Evolutionary conservation across 2,113 vertebrate species (phyloP).

Genomic region (Neomonachus schauinslandi): DNA sequence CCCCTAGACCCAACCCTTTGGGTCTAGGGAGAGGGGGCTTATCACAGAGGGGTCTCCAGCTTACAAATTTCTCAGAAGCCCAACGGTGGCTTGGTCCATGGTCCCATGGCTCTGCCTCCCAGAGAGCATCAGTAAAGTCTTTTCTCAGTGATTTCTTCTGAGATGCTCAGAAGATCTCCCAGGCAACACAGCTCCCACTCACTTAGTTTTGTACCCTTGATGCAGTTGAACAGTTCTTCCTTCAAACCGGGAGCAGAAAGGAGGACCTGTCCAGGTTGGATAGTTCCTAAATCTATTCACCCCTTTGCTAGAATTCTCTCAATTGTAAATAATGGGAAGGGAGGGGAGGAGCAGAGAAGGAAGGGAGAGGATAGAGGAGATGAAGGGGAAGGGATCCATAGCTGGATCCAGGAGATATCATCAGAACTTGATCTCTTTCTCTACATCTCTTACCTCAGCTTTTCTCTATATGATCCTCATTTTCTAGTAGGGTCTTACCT

Average conservation of each 20-base stretch:
- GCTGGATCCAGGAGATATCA: background rate
- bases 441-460: background rate
- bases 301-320: background rate
- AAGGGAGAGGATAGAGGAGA: too few relatives aligned
- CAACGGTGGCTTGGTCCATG: background rate
- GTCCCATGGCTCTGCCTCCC: background rate
- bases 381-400: background rate
- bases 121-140: background rate
- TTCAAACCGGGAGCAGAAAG: background rate
- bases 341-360: too few relatives aligned
- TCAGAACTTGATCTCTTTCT: background rate
- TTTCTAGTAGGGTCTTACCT: background rate
- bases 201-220: background rate
- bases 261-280: background rate
- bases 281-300: background rate
- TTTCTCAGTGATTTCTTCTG: background rate
- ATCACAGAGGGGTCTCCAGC: background rate
- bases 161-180: background rate
- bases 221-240: background rate
- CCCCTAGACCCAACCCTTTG: background rate
- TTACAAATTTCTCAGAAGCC: background rate
- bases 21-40: background rate
- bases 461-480: background rate
- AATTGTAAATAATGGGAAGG: background rate
- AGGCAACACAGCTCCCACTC: background rate